A percentile compares a stretch with the other conserved stretches of the same genome.
Evolutionary conservation across 2,888 invertebrate species (phyloP).

Genomic region (Cerastis rubricosa): DNA sequence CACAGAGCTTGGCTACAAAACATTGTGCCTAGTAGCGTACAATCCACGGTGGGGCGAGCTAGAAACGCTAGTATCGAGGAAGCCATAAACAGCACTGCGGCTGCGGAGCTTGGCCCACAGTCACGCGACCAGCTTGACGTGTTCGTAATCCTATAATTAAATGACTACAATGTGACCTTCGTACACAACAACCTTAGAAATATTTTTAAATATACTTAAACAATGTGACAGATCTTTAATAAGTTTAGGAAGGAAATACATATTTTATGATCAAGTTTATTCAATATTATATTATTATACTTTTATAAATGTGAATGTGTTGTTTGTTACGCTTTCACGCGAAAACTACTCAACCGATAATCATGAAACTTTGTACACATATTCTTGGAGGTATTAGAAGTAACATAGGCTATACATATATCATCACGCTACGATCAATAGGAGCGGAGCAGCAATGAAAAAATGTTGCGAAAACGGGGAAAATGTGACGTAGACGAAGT

Average conservation of each 20-base stretch:
- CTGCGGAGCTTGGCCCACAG: constrained; percentile 52
- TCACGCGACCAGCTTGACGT: constrained; percentile 72
- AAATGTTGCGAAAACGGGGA: too few relatives aligned
- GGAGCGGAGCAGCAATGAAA: too few relatives aligned
- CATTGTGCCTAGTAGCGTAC: constrained; percentile 44
- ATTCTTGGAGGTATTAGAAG: too few relatives aligned
- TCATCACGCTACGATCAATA: too few relatives aligned
- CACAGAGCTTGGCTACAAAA: constrained; percentile 33
- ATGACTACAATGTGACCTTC: constrained; percentile 77
- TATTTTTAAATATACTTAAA: constrained; percentile 48
- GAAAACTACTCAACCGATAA: too few relatives aligned
- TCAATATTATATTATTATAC: too few relatives aligned
- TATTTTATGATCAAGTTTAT: background rate
- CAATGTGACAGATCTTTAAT: constrained; percentile 30
- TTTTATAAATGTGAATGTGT: too few relatives aligned
- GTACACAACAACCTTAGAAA: constrained; percentile 58
- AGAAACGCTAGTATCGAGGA: constrained; percentile 59
- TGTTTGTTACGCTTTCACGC: too few relatives aligned
- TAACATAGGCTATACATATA: too few relatives aligned
- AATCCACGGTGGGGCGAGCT: constrained; percentile 45
- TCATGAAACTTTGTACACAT: too few relatives aligned
- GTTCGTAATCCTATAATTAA: constrained; percentile 82
- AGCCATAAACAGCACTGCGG: constrained; percentile 67
- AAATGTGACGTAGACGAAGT: too few relatives aligned
- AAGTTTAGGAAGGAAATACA: constrained; percentile 1